Percentiles rank a stretch among this genome's conserved stretches.
Evolutionary conservation across 2,888 invertebrate genomes (phyloP).

Genomic region (Hydrotaea diabolus): DNA sequence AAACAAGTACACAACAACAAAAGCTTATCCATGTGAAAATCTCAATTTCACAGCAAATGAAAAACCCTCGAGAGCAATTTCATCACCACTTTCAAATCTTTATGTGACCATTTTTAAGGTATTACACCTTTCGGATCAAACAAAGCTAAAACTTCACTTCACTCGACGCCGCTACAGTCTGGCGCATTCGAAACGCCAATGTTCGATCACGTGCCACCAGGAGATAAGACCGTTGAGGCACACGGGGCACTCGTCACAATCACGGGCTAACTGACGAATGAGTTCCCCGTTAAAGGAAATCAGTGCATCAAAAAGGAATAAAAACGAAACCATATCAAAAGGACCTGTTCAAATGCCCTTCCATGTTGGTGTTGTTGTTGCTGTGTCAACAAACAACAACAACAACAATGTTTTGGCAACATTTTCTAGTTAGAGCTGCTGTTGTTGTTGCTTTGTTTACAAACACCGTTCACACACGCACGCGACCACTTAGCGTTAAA

Average conservation of each 20-base stretch:
- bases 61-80: constrained; percentile 16
- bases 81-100: constrained; percentile 30
- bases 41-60: constrained; percentile 31
- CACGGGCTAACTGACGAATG: constrained; percentile 22
- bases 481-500: constrained; percentile 61
- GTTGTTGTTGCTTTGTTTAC: constrained; percentile 50
- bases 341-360: constrained; percentile 53
- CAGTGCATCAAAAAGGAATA: neutral
- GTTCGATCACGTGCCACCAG: constrained; percentile 32
- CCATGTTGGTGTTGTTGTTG: neutral
- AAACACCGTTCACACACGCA: constrained; percentile 60
- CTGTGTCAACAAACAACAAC: constrained; percentile 26
- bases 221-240: constrained; percentile 11
- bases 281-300: neutral
- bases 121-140: constrained; percentile 65
- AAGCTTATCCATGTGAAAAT: constrained; percentile 57
- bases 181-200: neutral
- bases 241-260: constrained; percentile 12
- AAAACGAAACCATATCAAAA: constrained; percentile 40
- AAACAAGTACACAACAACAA: constrained; percentile 36
- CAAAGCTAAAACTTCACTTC: constrained; percentile 56
- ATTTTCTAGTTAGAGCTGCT: constrained; percentile 5
- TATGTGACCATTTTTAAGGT: constrained; percentile 61
- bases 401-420: neutral
- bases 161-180: neutral